Conservation (phyloP, 2,888 invertebrate species). For the Plebejus argus region DNA sequence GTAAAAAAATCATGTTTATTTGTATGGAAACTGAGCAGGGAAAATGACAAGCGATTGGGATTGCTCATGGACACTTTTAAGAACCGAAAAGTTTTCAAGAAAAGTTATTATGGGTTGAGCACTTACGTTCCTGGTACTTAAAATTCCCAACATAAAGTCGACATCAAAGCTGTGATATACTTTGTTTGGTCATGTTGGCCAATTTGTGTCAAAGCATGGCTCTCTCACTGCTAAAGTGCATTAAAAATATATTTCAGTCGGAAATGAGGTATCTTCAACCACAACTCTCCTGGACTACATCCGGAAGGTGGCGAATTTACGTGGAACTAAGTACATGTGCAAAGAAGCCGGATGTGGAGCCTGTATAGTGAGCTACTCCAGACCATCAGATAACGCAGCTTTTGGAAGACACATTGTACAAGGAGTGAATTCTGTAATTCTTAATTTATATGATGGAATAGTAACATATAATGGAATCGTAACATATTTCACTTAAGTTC, state of each 20-base stretch:
- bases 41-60: neutral
- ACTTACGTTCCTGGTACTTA: no score
- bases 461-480: neutral
- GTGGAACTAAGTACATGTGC: constrained; percentile 86
- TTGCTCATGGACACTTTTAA: neutral
- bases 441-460: neutral
- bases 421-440: constrained; percentile 28
- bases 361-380: constrained; percentile 77
- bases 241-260: constrained; percentile 41
- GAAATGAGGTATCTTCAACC: constrained; percentile 54
- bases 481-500: neutral
- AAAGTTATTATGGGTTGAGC: neutral
- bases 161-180: neutral
- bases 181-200: neutral
- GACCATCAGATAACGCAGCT: neutral
- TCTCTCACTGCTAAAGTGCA: neutral
- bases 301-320: constrained; percentile 79
- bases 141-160: neutral
- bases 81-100: neutral
- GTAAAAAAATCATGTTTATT: neutral
- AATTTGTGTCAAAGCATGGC: neutral
- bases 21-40: neutral
- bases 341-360: constrained; percentile 87
- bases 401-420: neutral
- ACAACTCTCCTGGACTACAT: constrained; percentile 83